A percentile compares a stretch with the other conserved stretches of the same genome.
These are phyloP conservation scores for Acipenser ruthenus DNA, from an alignment of 2,797 vertebrate species.

Conservation along the genomic window DNA sequence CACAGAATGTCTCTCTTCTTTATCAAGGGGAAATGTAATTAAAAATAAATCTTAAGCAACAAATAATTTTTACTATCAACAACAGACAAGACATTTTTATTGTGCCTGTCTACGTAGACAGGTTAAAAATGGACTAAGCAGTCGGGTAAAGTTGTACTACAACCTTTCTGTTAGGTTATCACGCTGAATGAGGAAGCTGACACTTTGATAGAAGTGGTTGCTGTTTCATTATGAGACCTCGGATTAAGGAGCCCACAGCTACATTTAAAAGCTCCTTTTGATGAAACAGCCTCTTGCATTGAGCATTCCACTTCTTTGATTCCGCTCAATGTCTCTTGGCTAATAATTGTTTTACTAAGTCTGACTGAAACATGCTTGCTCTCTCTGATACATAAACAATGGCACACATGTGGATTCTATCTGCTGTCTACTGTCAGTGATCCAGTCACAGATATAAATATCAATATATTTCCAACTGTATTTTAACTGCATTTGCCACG, in stretches of 20 bases:
- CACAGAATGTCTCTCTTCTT: no score
- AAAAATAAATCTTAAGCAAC: no score
- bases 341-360: slow-evolving; percentile 29
- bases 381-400: slow-evolving; percentile 14
- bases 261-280: slow-evolving; percentile 27
- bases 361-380: slow-evolving; percentile 24
- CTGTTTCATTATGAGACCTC: no score
- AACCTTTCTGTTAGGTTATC: no score
- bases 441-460: slow-evolving; percentile 32
- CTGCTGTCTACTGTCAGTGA: slow-evolving; percentile 30
- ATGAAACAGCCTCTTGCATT: slow-evolving; percentile 18
- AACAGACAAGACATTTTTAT: no score
- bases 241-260: slow-evolving; percentile 15
- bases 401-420: slow-evolving; percentile 33
- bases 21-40: no score
- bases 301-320: slow-evolving; percentile 23
- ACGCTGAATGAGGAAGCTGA: no score
- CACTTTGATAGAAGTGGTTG: no score
- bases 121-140: no score
- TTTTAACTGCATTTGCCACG: slow-evolving; percentile 35
- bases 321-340: slow-evolving; percentile 17
- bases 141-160: no score
- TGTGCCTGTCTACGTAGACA: no score
- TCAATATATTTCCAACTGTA: slow-evolving; percentile 44
- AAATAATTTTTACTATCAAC: no score